Base-by-base conservation (phyloP, 2,797 vertebrate species). In the Epinephelus coioides region DNA sequence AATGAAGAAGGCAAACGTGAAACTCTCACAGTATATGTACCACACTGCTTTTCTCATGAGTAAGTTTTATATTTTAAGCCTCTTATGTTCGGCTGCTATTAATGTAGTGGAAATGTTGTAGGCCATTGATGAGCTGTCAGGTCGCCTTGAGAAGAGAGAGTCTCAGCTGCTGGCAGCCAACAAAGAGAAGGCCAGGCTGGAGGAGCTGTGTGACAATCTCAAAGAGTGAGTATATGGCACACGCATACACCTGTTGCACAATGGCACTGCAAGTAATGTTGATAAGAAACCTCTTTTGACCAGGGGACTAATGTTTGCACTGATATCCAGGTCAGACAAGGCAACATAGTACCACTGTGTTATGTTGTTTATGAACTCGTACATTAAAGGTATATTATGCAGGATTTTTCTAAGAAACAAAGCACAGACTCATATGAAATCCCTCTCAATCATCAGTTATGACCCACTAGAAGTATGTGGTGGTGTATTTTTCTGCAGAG, bases 191-290 rank as follows among this genome's bases (percentile, higher is more conserved):
- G 98, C 98, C 5, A 90, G 87, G 57, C 92, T 99, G 82, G 98
- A 99, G 84, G 98, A 99, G 93, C 95, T 97, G 61, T 97, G 95
- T 86, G 98, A 99, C 94, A 99, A 99, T 90, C 95, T 99, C 10
- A 97, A 96, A 96, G 98, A 99, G 98, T 99, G 92, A 98, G 98
- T 97, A 89, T 43, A 59, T 43, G 2, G 8, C 38, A 30, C 66
- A 56, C 34, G 18, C 44, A 55, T 14, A 19, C 43, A 53, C 66
- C 12, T 63, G 6, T 1, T 17, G 67, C 21, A 66, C 25, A 47
- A 11, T 50, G 19, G 6, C 13, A 38, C 44, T 69, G 25, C 56
- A 23, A 54, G 53, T 54, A 12, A 50, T 40, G n/a, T 19, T 67
- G 19, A 65, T 25, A 74, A 65, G n/a, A 25, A 57, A 50, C 30